Percentiles rank a stretch among this genome's conserved stretches.
phyloP scores from a whole-genome alignment of 2,797 vertebrate species.

The Anabacerthia variegaticeps region DNA sequence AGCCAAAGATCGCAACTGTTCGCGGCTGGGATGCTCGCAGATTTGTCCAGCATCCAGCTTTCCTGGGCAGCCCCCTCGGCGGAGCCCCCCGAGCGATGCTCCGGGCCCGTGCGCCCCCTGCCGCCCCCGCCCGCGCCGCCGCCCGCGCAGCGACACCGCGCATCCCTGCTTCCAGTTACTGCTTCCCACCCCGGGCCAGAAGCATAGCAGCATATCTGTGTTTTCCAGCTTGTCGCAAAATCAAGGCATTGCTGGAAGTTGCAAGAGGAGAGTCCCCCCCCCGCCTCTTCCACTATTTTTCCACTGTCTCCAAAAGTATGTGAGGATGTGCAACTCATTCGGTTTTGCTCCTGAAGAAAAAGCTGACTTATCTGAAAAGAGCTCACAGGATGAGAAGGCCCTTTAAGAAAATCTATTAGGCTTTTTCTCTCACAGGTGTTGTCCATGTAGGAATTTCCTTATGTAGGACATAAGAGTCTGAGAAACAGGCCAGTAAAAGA shows the following conservation, averaged over 20 bases:
- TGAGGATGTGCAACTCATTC: background rate
- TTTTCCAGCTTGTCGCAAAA: background rate
- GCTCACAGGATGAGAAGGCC: background rate
- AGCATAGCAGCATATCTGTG: background rate
- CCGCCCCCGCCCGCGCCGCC: background rate
- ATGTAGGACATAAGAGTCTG: background rate
- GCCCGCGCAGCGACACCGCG: background rate
- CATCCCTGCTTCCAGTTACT: background rate
- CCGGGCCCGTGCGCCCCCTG: background rate
- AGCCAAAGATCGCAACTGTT: background rate
- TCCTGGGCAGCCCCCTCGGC: background rate
- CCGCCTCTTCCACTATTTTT: background rate
- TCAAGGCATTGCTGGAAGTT: background rate
- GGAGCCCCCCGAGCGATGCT: background rate
- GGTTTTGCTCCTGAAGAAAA: background rate
- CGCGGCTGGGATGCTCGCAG: background rate
- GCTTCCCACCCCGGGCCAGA: background rate
- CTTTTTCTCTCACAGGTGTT: background rate
- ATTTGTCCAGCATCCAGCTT: background rate
- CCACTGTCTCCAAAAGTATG: background rate
- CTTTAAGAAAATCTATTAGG: background rate
- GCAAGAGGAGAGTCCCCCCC: too few species aligned
- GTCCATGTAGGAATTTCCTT: background rate
- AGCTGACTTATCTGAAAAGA: background rate
- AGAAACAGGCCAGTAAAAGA: background rate